Evolutionary conservation across 2,113 vertebrate genomes (phyloP).

Genomic region (Passer montanus): DNA sequence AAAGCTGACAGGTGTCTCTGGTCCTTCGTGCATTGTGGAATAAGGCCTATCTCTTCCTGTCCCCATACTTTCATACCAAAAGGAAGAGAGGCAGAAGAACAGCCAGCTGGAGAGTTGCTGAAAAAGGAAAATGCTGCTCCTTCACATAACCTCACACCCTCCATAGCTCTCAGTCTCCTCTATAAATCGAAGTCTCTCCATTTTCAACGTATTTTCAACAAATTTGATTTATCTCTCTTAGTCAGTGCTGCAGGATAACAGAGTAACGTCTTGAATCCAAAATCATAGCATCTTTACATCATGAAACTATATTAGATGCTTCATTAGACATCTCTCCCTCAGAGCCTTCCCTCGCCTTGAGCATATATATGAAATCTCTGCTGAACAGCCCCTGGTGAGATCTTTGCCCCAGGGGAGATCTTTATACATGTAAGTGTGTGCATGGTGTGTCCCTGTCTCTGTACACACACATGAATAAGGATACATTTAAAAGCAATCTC

Average conservation of each 20-base stretch:
- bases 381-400: neutral
- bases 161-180: neutral
- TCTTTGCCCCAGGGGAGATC: neutral
- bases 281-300: neutral
- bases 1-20: neutral
- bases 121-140: neutral
- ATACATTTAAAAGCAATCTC: neutral
- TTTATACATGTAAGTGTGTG: neutral
- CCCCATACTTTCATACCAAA: neutral
- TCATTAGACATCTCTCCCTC: neutral
- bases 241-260: neutral
- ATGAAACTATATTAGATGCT: neutral
- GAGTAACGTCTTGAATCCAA: neutral
- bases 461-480: neutral
- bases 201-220: neutral
- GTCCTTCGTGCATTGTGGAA: neutral
- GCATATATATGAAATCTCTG: neutral
- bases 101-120: neutral
- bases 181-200: neutral
- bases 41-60: neutral
- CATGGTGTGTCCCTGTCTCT: fast-evolving
- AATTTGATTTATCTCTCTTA: neutral
- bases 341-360: neutral
- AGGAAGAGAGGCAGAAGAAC: neutral
- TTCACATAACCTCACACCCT: neutral